Conservation (phyloP, 2,797 vertebrate species). For the Danio tinwini region DNA sequence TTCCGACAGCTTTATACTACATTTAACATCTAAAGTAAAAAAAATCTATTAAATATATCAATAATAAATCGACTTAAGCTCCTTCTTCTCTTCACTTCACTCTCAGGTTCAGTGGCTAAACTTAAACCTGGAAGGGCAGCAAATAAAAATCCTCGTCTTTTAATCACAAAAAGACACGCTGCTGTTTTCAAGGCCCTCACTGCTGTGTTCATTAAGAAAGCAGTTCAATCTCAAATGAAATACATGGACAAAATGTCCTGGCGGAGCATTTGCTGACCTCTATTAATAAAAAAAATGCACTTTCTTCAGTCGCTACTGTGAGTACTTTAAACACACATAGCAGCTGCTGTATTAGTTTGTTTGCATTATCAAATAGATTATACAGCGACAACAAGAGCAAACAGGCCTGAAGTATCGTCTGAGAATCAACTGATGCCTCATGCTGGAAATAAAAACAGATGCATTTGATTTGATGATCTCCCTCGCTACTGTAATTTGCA, state of each 20-base stretch:
- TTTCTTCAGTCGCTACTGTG: not conserved
- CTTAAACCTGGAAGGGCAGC: not conserved
- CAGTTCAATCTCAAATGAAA: not conserved
- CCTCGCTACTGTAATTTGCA: slow-evolving; percentile 3
- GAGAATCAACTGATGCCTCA: not conserved
- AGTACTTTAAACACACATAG: not conserved
- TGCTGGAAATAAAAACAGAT: slow-evolving; percentile 10
- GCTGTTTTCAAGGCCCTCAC: not conserved
- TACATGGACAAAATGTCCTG: not conserved
- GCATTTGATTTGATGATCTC: not conserved
- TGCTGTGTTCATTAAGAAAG: not conserved
- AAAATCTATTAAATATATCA: slow-evolving; percentile 5
- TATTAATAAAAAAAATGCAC: too few species aligned
- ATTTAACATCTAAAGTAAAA: not conserved
- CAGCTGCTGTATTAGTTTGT: slow-evolving; percentile 17
- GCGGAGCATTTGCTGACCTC: slow-evolving; percentile 1
- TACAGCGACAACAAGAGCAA: not conserved
- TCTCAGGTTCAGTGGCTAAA: not conserved
- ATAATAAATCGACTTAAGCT: slow-evolving; percentile 10
- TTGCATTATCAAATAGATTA: not conserved
- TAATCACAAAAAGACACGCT: not conserved
- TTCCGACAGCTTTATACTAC: not conserved
- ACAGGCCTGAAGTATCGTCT: not conserved
- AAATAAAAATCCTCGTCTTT: not conserved
- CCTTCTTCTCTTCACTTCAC: not conserved